Conservation (phyloP, 1,140 invertebrate species). For the Spodoptera frugiperda region DNA sequence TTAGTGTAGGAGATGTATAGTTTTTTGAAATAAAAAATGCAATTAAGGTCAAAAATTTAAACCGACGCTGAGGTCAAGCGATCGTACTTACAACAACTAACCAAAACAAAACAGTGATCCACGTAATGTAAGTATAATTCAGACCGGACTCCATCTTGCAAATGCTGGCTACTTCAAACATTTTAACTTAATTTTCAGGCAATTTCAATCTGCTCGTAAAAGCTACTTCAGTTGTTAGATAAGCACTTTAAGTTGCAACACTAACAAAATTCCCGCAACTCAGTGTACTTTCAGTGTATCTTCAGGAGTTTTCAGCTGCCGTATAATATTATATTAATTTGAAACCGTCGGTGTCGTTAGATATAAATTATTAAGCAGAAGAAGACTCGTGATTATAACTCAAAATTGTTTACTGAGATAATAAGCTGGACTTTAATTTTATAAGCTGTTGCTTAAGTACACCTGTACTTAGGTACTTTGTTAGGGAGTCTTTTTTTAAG, state of each 20-base stretch:
- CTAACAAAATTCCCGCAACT: constrained; percentile 24
- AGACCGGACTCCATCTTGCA: neutral
- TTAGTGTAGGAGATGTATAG: too few relatives aligned
- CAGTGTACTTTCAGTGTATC: neutral
- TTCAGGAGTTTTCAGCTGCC: neutral
- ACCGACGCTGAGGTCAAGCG: neutral
- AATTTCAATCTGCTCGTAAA: constrained; percentile 22
- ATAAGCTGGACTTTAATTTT: too few relatives aligned
- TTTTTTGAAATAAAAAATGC: too few relatives aligned
- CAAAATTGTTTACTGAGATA: too few relatives aligned
- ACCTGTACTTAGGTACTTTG: too few relatives aligned
- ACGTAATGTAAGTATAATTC: too few relatives aligned
- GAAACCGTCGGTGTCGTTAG: neutral
- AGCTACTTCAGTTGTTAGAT: constrained; percentile 31
- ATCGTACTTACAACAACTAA: neutral
- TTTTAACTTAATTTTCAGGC: constrained; percentile 28
- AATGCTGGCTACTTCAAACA: constrained; percentile 29
- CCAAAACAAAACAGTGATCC: too few relatives aligned
- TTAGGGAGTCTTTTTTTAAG: too few relatives aligned
- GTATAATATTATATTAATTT: constrained; percentile 32
- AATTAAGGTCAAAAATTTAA: too few relatives aligned
- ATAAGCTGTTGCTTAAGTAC: too few relatives aligned
- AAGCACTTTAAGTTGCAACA: constrained; percentile 33
- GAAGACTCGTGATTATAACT: too few relatives aligned
- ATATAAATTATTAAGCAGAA: neutral